Evolutionary conservation across 2,113 vertebrate species (phyloP).

Genomic region (Rissa tridactyla): DNA sequence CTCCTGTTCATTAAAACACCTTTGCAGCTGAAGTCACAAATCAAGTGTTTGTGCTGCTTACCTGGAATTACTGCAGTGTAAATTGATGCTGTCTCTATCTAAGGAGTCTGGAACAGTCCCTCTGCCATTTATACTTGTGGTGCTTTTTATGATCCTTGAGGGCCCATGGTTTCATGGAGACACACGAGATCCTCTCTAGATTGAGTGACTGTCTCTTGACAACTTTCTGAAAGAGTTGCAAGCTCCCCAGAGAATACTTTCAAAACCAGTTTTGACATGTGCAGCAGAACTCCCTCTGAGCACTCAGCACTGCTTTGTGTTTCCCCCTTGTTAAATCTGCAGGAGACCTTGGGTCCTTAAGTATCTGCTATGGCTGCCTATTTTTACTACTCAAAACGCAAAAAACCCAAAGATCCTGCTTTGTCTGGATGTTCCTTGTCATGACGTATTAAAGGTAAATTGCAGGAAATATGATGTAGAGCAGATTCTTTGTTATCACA

Average conservation of each 20-base stretch:
- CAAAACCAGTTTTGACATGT: not conserved
- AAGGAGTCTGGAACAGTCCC: not conserved
- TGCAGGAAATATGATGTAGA: not conserved
- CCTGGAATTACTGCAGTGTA: not conserved
- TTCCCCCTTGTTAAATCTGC: not conserved
- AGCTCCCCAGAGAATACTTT: not conserved
- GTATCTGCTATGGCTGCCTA: not conserved
- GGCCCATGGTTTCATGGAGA: not conserved
- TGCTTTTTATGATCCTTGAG: not conserved
- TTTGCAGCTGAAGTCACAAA: not conserved
- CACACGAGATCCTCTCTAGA: accelerated
- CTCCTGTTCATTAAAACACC: not conserved
- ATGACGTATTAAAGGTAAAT: not conserved
- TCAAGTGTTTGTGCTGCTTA: not conserved
- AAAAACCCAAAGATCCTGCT: not conserved
- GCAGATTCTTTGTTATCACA: not conserved
- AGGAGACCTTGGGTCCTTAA: not conserved
- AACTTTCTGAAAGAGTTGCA: not conserved
- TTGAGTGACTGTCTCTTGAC: not conserved
- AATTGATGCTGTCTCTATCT: not conserved
- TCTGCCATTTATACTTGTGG: not conserved
- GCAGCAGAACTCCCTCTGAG: not conserved
- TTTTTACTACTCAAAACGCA: not conserved
- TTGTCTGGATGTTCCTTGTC: not conserved
- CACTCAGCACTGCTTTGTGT: not conserved